Evolutionary conservation across 2,797 vertebrate genomes (phyloP), one percentile per base, ranked within the genome.

Genomic region (Poeciliopsis presidionis): DNA sequence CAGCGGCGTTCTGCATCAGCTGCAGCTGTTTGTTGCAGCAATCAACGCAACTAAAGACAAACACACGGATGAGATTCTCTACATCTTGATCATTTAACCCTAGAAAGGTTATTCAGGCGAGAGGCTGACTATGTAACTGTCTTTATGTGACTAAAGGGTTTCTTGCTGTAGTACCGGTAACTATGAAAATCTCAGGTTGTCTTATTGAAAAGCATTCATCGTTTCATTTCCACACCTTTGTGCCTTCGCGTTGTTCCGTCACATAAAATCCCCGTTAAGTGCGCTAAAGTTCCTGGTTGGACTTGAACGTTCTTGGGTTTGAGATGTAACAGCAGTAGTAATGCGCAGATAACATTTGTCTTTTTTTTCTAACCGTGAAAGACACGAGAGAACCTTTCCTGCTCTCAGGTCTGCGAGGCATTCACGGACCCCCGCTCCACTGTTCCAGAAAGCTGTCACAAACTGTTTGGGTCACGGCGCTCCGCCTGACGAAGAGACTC

Each of bases 381-480:
- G 92, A 93, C 79, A 76, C 87, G 91, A 90, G 86, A 86, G 90
- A 92, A 93, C 94, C 94, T 93, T 93, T 92, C 81, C 90, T 85
- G 49, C 87, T 87, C 91, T 89, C 89, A 90, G 91, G 89, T 92
- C 93, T 93, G 92, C 88, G 74, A 94, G 93, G 92, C 93, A 92
- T 92, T 92, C 88, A 90, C 90, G 78, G 87, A 88, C 88, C 92
- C 88, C 77, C 33, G 86, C 88, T 92, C 90, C 87, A 88, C 88
- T 94, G 92, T 94, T 92, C 92, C 93, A 91, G 92, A 92, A 92
- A 92, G 91, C 93, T 94, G 93, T 94, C 93, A 93, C 91, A 91
- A 91, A 92, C 88, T 79, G 94, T 95, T 95, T 94, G 80, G 92
- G 90, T 95, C 89, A 94, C 45, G 80, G 87, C 20, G 39, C 88